Evolutionary conservation across 2,113 vertebrate species (phyloP).

Genomic region (Toxotes jaculatrix): DNA sequence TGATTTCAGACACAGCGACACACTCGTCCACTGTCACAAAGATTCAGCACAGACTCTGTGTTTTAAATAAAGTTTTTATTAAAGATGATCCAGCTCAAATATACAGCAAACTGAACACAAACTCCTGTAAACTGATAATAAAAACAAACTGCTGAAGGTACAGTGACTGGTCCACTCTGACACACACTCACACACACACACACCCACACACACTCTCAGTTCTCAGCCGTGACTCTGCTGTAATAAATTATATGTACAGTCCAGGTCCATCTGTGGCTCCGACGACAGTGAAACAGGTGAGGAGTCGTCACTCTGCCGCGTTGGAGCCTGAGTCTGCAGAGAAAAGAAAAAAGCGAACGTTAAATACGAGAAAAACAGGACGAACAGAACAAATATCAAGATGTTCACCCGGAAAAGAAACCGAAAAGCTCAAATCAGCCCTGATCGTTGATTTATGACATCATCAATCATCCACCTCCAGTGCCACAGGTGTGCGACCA

Average conservation of each 20-base stretch:
- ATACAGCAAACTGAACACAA: constrained; percentile 71
- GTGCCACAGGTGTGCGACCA: no score
- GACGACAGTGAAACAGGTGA: neutral
- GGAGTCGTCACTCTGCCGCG: constrained; percentile 85
- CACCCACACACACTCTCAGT: constrained; percentile 9
- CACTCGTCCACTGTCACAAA: no score
- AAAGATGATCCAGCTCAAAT: constrained; percentile 80
- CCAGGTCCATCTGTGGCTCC: constrained; percentile 80
- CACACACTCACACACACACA: constrained; percentile 9
- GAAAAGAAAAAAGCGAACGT: neutral
- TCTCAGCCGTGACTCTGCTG: constrained; percentile 66
- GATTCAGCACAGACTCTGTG: constrained; percentile 10
- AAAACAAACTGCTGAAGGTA: constrained; percentile 54
- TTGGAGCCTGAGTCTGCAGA: constrained; percentile 90
- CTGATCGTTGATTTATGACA: no score
- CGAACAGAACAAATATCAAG: neutral
- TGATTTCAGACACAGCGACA: no score
- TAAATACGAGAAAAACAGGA: accelerated
- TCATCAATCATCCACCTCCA: no score
- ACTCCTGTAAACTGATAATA: constrained; percentile 63
- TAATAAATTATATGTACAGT: constrained; percentile 90
- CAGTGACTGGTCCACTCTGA: constrained; percentile 58
- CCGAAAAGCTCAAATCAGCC: no score
- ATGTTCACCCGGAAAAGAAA: no score
- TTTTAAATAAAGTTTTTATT: constrained; percentile 94